Conservation (phyloP, 2,797 vertebrate species). For the Acridotheres tristis region DNA sequence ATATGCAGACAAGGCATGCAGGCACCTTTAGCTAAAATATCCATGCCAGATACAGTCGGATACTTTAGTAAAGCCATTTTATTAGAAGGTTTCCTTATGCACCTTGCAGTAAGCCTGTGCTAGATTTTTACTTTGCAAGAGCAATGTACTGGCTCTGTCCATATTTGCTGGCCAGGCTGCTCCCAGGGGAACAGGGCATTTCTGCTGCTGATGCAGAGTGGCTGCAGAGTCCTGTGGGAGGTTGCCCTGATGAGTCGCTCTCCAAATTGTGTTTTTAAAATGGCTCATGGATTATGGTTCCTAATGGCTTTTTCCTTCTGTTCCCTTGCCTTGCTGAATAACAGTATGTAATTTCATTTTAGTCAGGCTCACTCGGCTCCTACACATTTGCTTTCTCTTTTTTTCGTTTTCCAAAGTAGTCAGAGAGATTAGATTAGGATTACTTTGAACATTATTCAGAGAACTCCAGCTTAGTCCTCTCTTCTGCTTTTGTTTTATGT, state of each 20-base stretch:
- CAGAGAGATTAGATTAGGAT: not conserved
- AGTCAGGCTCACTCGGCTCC: not conserved
- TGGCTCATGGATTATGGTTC: not conserved
- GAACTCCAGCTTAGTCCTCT: not conserved
- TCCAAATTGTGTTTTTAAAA: not conserved
- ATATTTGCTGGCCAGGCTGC: not conserved
- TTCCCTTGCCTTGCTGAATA: not conserved
- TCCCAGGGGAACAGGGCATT: not conserved
- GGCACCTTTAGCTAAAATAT: not conserved
- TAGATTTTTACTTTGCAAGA: not conserved
- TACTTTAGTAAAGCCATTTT: not conserved
- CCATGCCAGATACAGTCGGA: not conserved
- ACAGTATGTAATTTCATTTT: not conserved
- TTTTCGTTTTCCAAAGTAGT: not conserved
- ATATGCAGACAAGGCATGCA: not conserved
- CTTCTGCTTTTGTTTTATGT: not conserved
- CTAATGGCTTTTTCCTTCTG: not conserved
- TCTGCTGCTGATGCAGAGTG: not conserved
- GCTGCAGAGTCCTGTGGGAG: not conserved
- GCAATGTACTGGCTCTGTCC: not conserved
- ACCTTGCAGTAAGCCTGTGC: not conserved
- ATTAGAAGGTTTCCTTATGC: fast-evolving
- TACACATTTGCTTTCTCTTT: not conserved
- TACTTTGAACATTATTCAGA: not conserved
- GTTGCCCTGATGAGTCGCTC: not conserved